These are phyloP conservation scores for Chaenodraco wilsoni DNA, from an alignment of 2,797 vertebrate genomes.

Conservation along the genomic window DNA sequence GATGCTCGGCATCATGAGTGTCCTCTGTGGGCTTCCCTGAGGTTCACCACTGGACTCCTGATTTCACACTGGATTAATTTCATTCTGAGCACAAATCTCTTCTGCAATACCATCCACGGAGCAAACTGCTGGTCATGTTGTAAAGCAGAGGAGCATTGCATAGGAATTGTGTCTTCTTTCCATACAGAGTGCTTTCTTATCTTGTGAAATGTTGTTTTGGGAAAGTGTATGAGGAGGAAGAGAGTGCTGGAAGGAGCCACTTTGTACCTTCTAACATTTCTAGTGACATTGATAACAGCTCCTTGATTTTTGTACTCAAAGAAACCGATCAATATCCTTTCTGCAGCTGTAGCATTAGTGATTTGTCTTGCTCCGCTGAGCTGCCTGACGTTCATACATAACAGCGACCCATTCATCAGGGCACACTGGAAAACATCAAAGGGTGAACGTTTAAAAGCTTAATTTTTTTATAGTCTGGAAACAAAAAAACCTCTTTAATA, in stretches of 20 bases:
- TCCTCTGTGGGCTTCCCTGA: conserved; percentile 64
- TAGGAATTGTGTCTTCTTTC: background rate
- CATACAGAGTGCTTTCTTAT: background rate
- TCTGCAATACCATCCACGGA: conserved; percentile 35
- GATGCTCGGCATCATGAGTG: conserved; percentile 50
- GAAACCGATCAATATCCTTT: conserved; percentile 58
- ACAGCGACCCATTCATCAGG: conserved; percentile 41
- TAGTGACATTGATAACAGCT: conserved; percentile 29
- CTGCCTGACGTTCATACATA: conserved; percentile 8
- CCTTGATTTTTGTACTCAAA: conserved; percentile 43
- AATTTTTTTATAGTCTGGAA: conserved; percentile 10
- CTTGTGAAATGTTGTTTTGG: background rate
- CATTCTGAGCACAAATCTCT: conserved; percentile 56
- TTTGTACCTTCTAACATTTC: conserved; percentile 29
- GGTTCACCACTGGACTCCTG: conserved; percentile 56
- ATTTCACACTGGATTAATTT: conserved; percentile 75
- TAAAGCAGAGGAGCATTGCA: conserved; percentile 3
- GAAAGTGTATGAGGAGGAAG: background rate
- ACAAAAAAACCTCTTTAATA: conserved; percentile 15
- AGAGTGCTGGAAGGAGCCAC: background rate
- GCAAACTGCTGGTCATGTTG: conserved; percentile 14
- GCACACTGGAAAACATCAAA: conserved; percentile 37
- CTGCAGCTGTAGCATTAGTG: conserved; percentile 41
- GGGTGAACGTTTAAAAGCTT: conserved; percentile 39
- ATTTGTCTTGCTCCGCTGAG: conserved; percentile 48